Base-by-base conservation (phyloP, 1,140 invertebrate genomes). In the Sycobia sp. region DNA sequence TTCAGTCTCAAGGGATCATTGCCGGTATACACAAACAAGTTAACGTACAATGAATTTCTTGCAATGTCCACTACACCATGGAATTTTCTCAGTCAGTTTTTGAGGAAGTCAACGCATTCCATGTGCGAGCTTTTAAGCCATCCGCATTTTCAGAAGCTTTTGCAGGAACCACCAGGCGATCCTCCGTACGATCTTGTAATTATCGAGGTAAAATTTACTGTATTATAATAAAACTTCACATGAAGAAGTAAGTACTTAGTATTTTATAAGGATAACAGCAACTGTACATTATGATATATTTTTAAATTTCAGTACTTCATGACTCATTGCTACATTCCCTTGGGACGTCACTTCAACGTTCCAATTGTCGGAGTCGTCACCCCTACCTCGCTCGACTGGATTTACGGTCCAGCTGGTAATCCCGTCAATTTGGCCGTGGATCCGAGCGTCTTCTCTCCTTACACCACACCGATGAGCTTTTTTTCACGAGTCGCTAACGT, bases 401-500 rank as follows among this genome's bases (percentile, higher is more conserved):
- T 87, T 0, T 83, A 84, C 44, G 79, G 84, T 14, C 80, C 84
- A 49, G 68, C 86, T 14, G 88, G 85, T 1, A 86, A 86, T 70
- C 84, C 86, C 0, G 73, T 83, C 11, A 85, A 84, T 36, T 77
- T 84, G 0, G 78, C 88, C 0, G 20, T 83, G 82, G 57, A 83
- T 82, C 72, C 88, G 81, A n/a, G 77, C 13, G 0, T 69, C 0
- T 75, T 76, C 50, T 56, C 71, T 9, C 71, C 76, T 2, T 85
- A 78, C 0, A 68, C 73, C 11, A 55, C 78, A 71, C 16, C 85
- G 85, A 90, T 90, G 88, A 84, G 67, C n/a, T 84, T 89, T 34
- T 82, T 75, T 69, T 80, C 90, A 69, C 78, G 89, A 44, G 70
- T 87, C 16, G 55, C 57, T n/a, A 70, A 72, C 22, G 18, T 34